Conservation (phyloP, 2,888 invertebrate genomes). For the Hemistola chrysoprasaria region DNA sequence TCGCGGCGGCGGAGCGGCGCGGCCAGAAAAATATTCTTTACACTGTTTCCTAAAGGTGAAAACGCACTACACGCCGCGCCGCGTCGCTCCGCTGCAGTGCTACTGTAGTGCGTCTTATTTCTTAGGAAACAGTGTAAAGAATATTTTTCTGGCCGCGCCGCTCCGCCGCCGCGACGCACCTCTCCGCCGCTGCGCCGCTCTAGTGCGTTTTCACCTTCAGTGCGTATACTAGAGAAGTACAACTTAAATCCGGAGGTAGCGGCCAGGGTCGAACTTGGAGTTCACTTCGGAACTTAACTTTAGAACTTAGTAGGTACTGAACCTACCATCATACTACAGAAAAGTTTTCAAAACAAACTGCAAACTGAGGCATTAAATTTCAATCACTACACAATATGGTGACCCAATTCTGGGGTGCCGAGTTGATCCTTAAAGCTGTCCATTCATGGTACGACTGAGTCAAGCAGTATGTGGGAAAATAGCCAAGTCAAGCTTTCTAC, state of each 20-base stretch:
- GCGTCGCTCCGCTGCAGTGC: too few species aligned
- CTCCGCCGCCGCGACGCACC: too few species aligned
- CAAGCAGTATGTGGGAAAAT: constrained; percentile 7
- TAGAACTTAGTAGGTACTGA: constrained; percentile 29
- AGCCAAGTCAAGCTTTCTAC: background rate
- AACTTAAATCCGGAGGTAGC: constrained; percentile 27
- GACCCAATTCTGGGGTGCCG: constrained; percentile 41
- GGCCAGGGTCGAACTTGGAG: constrained; percentile 30
- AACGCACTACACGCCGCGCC: too few species aligned
- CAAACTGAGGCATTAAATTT: constrained; percentile 54
- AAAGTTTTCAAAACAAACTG: constrained; percentile 49
- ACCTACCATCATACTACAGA: constrained; percentile 28
- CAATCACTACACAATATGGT: constrained; percentile 57
- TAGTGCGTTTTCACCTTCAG: too few species aligned
- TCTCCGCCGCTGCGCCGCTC: too few species aligned
- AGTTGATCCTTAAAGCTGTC: constrained; percentile 35
- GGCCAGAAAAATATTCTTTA: too few species aligned
- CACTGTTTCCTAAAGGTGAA: too few species aligned
- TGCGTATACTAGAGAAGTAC: constrained; percentile 20
- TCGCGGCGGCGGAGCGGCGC: too few species aligned
- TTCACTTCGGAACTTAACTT: constrained; percentile 25
- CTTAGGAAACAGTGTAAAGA: too few species aligned
- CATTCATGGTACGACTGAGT: constrained; percentile 18
- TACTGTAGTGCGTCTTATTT: too few species aligned
- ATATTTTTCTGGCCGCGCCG: too few species aligned